Evolutionary conservation across 2,113 vertebrate species (phyloP).

Genomic region (Myotis lucifugus): DNA sequence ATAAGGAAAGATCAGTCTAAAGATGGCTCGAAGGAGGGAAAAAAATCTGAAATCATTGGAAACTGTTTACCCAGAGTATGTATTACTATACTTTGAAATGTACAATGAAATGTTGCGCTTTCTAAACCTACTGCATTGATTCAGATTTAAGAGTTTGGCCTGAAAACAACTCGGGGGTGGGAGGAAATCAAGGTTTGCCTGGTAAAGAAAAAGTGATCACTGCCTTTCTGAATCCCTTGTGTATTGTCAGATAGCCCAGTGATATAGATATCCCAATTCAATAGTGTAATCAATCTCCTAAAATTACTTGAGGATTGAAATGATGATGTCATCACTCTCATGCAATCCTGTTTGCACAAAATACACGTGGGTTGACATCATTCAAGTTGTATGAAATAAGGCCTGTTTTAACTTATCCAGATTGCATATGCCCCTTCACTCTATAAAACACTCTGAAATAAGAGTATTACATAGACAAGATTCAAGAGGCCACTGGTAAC

Average conservation of each 20-base stretch:
- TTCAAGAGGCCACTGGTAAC: neutral
- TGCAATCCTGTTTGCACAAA: neutral
- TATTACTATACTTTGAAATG: neutral
- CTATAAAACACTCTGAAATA: neutral
- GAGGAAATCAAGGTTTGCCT: neutral
- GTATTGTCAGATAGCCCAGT: neutral
- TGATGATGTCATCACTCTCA: neutral
- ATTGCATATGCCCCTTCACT: neutral
- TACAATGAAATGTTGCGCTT: constrained; percentile 13
- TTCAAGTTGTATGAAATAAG: neutral
- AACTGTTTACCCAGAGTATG: neutral
- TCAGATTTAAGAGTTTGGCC: neutral
- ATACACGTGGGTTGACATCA: neutral
- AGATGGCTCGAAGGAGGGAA: neutral
- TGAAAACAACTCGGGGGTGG: neutral
- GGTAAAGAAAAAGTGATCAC: neutral
- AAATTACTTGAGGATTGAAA: neutral
- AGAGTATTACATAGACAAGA: neutral
- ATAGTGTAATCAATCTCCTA: neutral
- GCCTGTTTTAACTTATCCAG: neutral
- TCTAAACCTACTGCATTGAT: neutral
- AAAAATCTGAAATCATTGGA: neutral
- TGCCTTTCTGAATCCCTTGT: neutral
- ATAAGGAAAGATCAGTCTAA: neutral
- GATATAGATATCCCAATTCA: neutral